Evolutionary conservation across 2,888 invertebrate species (phyloP), one percentile per base, ranked within the genome.

Genomic region (Halictus quadricinctus): DNA sequence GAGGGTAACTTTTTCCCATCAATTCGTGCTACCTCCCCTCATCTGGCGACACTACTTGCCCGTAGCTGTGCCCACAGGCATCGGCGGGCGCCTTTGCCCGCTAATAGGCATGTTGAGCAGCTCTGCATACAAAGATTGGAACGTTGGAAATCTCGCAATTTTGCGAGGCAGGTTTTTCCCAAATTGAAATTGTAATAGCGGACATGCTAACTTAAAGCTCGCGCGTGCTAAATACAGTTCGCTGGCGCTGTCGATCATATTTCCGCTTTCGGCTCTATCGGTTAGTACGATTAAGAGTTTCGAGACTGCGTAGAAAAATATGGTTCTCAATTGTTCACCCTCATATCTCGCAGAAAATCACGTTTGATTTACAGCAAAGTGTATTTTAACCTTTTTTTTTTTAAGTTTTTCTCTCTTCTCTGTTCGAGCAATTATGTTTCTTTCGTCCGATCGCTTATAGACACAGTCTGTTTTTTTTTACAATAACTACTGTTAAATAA

Each of bases 281-380:
- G 81, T 90, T 83, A 85, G 84, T 86, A 89, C 87, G 79, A 88
- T 88, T 87, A 89, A 88, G 88, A 87, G 89, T 88, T 88, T 91
- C 89, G 92, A 93, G 90, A 91, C 87, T 92, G 91, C 91, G 91
- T 93, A 93, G 92, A 93, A 93, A 93, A 93, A 93, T 93, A 93
- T 92, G 90, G 79, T 91, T 91, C 78, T 92, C 90, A 89, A 80
- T 89, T 89, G 79, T 87, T 70, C 86, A 80, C 78, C 75, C 79
- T 87, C 86, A 76, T 74, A 84, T 86, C 86, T 86, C 82, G 85
- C 87, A 83, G 84, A 87, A 85, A 88, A 87, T 88, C 85, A 83
- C 83, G 81, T 88, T 90, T 88, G 89, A 87, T 85, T 91, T 87
- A 88, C 82, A 87, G 87, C 87, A 84, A 90, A 83, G 74, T 85